A percentile compares a stretch with the other conserved stretches of the same genome.
These are phyloP conservation scores for Bagarius yarrelli DNA, from an alignment of 2,113 vertebrate genomes.

Conservation along the genomic window DNA sequence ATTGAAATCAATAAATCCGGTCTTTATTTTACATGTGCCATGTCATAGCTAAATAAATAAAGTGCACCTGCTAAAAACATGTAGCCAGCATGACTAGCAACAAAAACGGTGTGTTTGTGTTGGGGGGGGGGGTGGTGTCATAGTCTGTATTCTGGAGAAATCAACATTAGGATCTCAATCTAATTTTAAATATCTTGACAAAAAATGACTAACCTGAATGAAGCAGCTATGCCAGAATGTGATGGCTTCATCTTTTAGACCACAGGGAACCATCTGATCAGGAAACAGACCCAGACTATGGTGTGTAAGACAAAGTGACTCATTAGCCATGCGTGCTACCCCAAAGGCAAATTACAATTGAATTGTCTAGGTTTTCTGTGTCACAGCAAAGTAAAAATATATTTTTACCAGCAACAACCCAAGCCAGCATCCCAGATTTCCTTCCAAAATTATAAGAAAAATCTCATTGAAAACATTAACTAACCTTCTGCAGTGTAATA, in stretches of 20 bases:
- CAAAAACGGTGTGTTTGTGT: background rate
- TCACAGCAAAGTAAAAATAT: slow-evolving; percentile 26
- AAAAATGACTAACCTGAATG: slow-evolving; percentile 36
- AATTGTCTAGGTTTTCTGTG: slow-evolving; percentile 36
- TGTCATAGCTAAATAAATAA: background rate
- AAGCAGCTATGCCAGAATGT: slow-evolving; percentile 42
- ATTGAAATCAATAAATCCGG: slow-evolving; percentile 75
- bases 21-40: slow-evolving; percentile 71
- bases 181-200: background rate
- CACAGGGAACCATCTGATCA: slow-evolving; percentile 50
- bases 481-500: too few species aligned
- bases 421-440: too few species aligned
- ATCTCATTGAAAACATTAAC: too few species aligned
- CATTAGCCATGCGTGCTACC: slow-evolving; percentile 45
- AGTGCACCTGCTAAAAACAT: background rate
- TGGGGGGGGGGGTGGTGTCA: too few species aligned
- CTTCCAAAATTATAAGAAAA: too few species aligned
- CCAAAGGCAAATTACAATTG: slow-evolving; percentile 35
- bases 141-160: background rate
- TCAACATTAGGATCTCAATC: background rate
- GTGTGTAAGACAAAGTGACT: slow-evolving; percentile 42
- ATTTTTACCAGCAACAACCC: slow-evolving; percentile 8
- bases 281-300: slow-evolving; percentile 32
- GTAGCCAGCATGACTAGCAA: background rate
- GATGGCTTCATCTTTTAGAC: slow-evolving; percentile 49